These are phyloP conservation scores for Psophia crepitans DNA, from an alignment of 2,113 vertebrate species.

Conservation along the genomic window DNA sequence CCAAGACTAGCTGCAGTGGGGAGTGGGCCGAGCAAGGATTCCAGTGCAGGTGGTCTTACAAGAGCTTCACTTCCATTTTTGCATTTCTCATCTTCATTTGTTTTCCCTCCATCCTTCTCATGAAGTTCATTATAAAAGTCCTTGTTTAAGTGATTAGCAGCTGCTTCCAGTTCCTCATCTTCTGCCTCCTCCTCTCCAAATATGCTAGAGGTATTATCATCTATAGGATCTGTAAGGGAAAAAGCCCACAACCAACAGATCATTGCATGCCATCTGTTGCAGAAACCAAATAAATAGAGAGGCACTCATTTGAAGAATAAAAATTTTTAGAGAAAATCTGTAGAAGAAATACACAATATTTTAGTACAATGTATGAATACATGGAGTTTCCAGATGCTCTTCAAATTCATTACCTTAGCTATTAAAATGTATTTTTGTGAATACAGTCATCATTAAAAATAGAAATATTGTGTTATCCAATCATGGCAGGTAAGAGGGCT, in stretches of 20 bases:
- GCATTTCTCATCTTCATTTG: background rate
- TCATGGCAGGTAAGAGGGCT: background rate
- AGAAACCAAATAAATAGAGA: background rate
- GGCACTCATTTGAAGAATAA: background rate
- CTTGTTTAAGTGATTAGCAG: conserved; percentile 87
- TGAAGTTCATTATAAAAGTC: conserved; percentile 81
- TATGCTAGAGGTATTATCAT: conserved; percentile 69
- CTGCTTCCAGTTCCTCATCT: conserved; percentile 86
- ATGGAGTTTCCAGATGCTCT: background rate
- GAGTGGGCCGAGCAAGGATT: conserved; percentile 85
- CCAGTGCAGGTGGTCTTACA: conserved; percentile 74
- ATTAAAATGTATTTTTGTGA: background rate
- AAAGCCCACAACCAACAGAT: background rate
- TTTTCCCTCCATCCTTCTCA: conserved; percentile 46
- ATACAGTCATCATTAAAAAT: background rate
- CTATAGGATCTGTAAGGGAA: conserved; percentile 69
- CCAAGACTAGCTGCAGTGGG: conserved; percentile 89
- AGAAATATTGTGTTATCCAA: background rate
- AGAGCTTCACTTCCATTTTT: background rate
- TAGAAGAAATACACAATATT: background rate
- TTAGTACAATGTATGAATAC: background rate
- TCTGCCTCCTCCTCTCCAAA: conserved; percentile 81
- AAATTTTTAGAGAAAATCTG: background rate
- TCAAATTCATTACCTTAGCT: background rate
- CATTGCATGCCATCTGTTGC: background rate